Evolutionary conservation across 1,140 invertebrate genomes (phyloP).

Genomic region (Helicoverpa armigera): DNA sequence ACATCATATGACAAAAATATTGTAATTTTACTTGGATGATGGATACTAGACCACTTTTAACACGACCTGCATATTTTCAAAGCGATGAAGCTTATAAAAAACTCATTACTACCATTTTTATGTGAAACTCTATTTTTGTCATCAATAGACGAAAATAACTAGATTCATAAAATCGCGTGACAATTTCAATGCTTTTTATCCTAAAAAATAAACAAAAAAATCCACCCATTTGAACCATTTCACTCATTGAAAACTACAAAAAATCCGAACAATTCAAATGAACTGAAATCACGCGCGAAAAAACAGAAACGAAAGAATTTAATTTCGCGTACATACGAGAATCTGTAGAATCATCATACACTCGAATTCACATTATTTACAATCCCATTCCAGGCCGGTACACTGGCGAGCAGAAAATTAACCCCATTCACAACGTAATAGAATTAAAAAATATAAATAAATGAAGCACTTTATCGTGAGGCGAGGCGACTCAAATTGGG

Average conservation of each 20-base stretch:
- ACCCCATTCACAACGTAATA: slow-evolving; percentile 63
- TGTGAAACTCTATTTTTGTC: no score
- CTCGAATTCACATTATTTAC: slow-evolving; percentile 29
- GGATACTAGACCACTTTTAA: no score
- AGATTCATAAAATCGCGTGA: no score
- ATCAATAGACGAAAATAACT: no score
- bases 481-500: slow-evolving; percentile 63
- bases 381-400: slow-evolving; percentile 41
- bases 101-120: no score
- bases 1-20: no score
- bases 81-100: no score
- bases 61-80: no score
- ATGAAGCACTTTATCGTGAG: slow-evolving; percentile 52
- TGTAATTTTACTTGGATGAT: no score
- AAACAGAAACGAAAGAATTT: slow-evolving; percentile 32
- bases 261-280: slow-evolving; percentile 26
- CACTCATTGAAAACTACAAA: neutral
- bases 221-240: neutral
- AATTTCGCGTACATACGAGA: neutral
- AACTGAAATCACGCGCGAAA: neutral
- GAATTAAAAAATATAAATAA: slow-evolving; percentile 62
- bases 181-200: no score
- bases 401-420: slow-evolving; percentile 60
- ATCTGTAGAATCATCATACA: slow-evolving; percentile 23
- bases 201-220: neutral